A percentile compares a stretch with the other conserved stretches of the same genome.
These are phyloP conservation scores for Hydractinia echinata DNA, from an alignment of 30 jellyfish, hydroid and myxozoan genomes.

Conservation along the genomic window DNA sequence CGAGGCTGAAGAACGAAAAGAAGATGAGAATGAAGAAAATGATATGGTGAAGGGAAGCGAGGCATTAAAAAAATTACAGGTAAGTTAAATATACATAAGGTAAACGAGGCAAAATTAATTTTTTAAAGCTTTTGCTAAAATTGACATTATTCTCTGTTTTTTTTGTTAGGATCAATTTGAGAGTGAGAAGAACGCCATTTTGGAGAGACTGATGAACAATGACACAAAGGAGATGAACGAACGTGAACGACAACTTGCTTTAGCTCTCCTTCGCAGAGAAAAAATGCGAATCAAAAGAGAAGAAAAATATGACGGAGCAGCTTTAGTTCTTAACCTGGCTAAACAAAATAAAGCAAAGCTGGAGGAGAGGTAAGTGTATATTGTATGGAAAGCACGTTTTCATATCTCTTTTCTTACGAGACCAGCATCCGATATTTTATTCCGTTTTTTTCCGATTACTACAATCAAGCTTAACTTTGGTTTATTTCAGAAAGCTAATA, in stretches of 20 bases:
- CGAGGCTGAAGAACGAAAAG: conserved; percentile 44
- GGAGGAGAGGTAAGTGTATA: conserved; percentile 48
- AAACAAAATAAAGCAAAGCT: conserved; percentile 41
- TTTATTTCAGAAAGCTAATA: too few relatives aligned
- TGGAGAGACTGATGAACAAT: conserved; percentile 51
- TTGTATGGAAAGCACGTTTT: not conserved
- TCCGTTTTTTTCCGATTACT: too few relatives aligned
- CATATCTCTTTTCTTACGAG: too few relatives aligned
- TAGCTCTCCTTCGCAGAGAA: conserved; percentile 63
- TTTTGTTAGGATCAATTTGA: conserved; percentile 61
- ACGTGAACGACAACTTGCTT: conserved; percentile 74
- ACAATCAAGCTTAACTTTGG: too few relatives aligned
- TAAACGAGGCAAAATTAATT: not conserved
- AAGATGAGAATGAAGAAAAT: conserved; percentile 47
- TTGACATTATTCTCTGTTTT: not conserved
- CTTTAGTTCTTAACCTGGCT: conserved; percentile 67
- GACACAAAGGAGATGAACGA: conserved; percentile 58
- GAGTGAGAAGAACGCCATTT: conserved; percentile 72
- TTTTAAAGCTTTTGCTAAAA: not conserved
- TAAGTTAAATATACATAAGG: not conserved
- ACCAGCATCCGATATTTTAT: too few relatives aligned
- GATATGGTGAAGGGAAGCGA: conserved; percentile 42
- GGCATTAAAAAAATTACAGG: conserved; percentile 58
- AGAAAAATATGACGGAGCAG: conserved; percentile 87
- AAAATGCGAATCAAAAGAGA: conserved; percentile 61